Conservation (phyloP, 2,888 invertebrate genomes). For the Tachystola acroxantha region DNA sequence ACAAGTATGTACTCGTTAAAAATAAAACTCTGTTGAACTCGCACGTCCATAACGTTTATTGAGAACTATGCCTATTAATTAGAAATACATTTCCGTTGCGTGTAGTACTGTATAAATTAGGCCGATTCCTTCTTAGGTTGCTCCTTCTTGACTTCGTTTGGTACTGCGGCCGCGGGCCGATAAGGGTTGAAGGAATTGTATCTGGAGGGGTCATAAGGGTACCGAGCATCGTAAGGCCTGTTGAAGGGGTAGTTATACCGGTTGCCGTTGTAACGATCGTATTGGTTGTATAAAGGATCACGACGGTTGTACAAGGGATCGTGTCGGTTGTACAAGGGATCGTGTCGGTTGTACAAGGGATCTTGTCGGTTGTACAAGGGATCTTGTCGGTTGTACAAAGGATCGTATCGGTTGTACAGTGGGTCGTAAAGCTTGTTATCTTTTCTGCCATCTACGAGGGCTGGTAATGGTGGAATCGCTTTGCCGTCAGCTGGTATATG, state of each 20-base stretch:
- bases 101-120: conserved; percentile 3
- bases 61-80: not conserved
- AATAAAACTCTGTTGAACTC: too few relatives aligned
- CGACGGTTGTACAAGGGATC: conserved; percentile 21
- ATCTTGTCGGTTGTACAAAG: conserved; percentile 31
- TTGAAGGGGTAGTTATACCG: conserved; percentile 30
- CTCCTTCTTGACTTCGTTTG: conserved; percentile 23
- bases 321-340: conserved; percentile 34
- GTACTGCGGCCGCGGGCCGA: conserved; percentile 4
- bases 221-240: conserved; percentile 8
- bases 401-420: conserved; percentile 31
- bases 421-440: conserved; percentile 24
- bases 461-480: conserved; percentile 58
- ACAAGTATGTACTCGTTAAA: too few relatives aligned
- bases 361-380: conserved; percentile 18
- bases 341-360: conserved; percentile 13
- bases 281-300: conserved; percentile 14
- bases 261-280: conserved; percentile 22
- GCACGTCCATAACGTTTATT: too few relatives aligned
- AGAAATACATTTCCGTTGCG: not conserved
- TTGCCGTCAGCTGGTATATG: conserved; percentile 80
- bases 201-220: conserved; percentile 14
- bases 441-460: conserved; percentile 38
- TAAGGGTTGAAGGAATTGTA: conserved; percentile 11
- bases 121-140: conserved; percentile 21